A percentile compares a stretch with the other conserved stretches of the same genome.
These are phyloP conservation scores for Halichoeres trimaculatus DNA, from an alignment of 2,113 vertebrate genomes.

Conservation along the genomic window DNA sequence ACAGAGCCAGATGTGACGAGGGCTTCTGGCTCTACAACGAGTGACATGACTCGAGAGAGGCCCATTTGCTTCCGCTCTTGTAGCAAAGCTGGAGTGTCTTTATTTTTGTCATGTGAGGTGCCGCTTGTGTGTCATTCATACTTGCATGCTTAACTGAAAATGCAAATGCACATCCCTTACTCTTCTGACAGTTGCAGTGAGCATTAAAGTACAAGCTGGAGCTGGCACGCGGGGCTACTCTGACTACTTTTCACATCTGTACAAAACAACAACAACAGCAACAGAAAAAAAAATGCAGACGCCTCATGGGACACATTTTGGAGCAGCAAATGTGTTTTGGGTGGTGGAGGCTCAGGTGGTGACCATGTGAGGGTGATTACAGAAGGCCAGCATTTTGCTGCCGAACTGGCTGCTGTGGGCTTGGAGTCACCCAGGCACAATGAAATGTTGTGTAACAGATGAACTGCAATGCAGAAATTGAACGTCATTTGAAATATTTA, in stretches of 20 bases:
- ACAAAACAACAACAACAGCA: not conserved
- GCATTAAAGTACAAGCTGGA: not conserved
- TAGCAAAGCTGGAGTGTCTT: conserved; percentile 12
- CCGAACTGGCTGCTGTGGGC: conserved; percentile 39
- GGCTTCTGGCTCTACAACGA: conserved; percentile 59
- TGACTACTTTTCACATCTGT: conserved; percentile 3
- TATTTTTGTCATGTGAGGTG: not conserved
- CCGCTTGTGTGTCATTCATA: conserved; percentile 11
- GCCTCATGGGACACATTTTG: conserved; percentile 21
- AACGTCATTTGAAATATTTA: conserved; percentile 11
- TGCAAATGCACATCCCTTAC: not conserved
- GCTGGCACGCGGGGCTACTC: not conserved
- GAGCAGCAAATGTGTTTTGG: conserved; percentile 32
- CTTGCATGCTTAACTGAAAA: not conserved
- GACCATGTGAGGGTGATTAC: conserved; percentile 58
- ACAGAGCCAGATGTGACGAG: conserved; percentile 70
- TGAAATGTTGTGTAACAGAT: conserved; percentile 35
- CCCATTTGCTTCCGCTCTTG: conserved; percentile 45
- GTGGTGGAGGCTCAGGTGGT: conserved; percentile 66
- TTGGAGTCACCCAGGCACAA: conserved; percentile 35
- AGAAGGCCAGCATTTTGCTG: conserved; percentile 42
- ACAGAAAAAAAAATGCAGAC: conserved; percentile 4
- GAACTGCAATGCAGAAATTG: conserved; percentile 17
- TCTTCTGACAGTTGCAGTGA: not conserved
- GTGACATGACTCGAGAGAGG: conserved; percentile 47